Evolutionary conservation across 2,113 vertebrate genomes (phyloP).

Genomic region (Seriola rivoliana): DNA sequence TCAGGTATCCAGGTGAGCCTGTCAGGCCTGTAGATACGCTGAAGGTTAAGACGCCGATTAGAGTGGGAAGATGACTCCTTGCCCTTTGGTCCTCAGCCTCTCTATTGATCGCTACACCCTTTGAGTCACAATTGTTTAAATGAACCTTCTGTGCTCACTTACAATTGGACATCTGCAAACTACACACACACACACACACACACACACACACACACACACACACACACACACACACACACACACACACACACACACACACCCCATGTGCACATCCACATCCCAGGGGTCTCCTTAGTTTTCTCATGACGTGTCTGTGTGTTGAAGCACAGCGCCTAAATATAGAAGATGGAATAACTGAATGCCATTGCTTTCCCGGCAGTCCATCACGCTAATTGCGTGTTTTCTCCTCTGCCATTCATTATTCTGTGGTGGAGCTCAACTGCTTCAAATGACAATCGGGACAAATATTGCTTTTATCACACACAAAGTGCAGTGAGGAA

Average conservation of each 20-base stretch:
- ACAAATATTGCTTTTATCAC: slow-evolving; percentile 71
- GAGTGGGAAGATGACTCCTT: slow-evolving; percentile 63
- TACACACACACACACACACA: neutral
- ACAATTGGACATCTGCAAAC: slow-evolving; percentile 3
- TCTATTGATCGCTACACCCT: slow-evolving; percentile 71
- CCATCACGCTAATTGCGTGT: slow-evolving; percentile 62
- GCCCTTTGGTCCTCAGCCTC: slow-evolving; percentile 70
- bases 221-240: neutral
- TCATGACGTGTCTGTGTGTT: slow-evolving; percentile 15
- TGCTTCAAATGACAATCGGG: slow-evolving; percentile 58
- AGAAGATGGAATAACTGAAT: slow-evolving; percentile 50
- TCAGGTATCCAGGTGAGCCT: slow-evolving; percentile 46
- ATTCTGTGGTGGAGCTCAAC: slow-evolving; percentile 30
- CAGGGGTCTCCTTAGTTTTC: slow-evolving; percentile 56
- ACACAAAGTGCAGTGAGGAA: slow-evolving; percentile 6
- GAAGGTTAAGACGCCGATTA: slow-evolving; percentile 79
- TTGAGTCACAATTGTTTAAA: slow-evolving; percentile 71
- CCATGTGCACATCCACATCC: slow-evolving; percentile 7
- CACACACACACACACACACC: slow-evolving; percentile 19
- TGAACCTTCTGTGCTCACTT: slow-evolving; percentile 31
- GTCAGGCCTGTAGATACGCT: slow-evolving; percentile 60
- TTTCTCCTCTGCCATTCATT: slow-evolving; percentile 59
- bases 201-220: slow-evolving; percentile 17
- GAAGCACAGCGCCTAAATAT: slow-evolving; percentile 33
- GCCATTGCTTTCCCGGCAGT: slow-evolving; percentile 30